These are phyloP conservation scores for Aselliscus stoliczkanus DNA, from an alignment of 2,797 vertebrate species.

Conservation along the genomic window DNA sequence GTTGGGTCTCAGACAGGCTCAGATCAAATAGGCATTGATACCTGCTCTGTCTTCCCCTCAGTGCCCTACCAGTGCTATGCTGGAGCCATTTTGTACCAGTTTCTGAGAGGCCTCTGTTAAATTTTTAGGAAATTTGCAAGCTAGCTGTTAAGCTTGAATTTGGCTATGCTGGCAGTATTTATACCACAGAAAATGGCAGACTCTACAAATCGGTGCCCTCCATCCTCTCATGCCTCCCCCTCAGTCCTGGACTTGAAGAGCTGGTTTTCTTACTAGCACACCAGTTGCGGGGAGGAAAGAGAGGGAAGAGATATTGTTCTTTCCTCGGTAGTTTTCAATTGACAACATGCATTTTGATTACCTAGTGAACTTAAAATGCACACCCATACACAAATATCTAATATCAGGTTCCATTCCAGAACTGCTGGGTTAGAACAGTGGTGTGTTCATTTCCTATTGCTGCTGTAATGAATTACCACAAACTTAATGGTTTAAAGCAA, in stretches of 20 bases:
- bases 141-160: not conserved
- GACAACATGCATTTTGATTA: not conserved
- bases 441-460: not conserved
- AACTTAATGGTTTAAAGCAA: not conserved
- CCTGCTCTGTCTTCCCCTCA: not conserved
- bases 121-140: not conserved
- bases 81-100: not conserved
- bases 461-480: not conserved
- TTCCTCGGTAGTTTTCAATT: not conserved
- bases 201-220: not conserved
- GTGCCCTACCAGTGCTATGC: not conserved
- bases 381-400: not conserved
- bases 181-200: not conserved
- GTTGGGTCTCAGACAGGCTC: not conserved
- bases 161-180: not conserved
- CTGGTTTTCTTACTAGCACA: not conserved
- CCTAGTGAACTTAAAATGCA: not conserved
- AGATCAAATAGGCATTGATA: not conserved
- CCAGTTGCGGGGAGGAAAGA: not conserved
- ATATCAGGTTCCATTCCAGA: not conserved
- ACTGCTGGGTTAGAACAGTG: not conserved
- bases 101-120: not conserved
- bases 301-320: not conserved
- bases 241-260: not conserved
- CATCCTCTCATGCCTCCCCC: not conserved